Evolutionary conservation across 2,113 vertebrate genomes (phyloP).

Genomic region (Pandion haliaetus): DNA sequence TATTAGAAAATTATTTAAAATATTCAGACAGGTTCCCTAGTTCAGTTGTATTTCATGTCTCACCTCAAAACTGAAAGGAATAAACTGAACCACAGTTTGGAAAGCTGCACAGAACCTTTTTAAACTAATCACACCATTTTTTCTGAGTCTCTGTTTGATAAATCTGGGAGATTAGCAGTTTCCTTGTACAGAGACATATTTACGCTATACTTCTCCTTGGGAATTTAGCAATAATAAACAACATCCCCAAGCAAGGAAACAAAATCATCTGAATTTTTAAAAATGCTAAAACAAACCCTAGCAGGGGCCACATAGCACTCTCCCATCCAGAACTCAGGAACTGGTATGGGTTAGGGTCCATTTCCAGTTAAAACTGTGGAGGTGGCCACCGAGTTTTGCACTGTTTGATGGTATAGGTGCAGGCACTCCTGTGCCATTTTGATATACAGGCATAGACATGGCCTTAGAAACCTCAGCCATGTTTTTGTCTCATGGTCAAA

Average conservation of each 20-base stretch:
- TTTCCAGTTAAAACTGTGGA: background rate
- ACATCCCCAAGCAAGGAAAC: background rate
- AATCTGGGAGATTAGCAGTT: background rate
- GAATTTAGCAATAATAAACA: background rate
- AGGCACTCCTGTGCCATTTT: background rate
- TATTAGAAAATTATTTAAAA: background rate
- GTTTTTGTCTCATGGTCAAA: background rate
- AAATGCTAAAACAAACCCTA: background rate
- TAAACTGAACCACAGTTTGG: background rate
- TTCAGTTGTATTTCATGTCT: background rate
- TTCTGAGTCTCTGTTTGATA: background rate
- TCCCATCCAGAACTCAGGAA: background rate
- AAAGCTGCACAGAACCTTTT: background rate
- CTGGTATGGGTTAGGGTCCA: rapidly evolving
- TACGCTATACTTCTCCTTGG: background rate
- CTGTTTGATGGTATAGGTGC: background rate
- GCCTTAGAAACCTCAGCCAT: background rate
- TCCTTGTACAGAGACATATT: background rate
- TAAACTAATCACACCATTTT: background rate
- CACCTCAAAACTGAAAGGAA: background rate
- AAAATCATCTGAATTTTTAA: background rate
- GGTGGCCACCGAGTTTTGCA: background rate
- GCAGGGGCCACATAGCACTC: background rate
- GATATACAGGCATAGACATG: background rate
- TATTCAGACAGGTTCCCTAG: background rate